These are phyloP conservation scores for Haliaeetus leucogaster DNA, from an alignment of 2,113 vertebrate species.

Conservation along the genomic window DNA sequence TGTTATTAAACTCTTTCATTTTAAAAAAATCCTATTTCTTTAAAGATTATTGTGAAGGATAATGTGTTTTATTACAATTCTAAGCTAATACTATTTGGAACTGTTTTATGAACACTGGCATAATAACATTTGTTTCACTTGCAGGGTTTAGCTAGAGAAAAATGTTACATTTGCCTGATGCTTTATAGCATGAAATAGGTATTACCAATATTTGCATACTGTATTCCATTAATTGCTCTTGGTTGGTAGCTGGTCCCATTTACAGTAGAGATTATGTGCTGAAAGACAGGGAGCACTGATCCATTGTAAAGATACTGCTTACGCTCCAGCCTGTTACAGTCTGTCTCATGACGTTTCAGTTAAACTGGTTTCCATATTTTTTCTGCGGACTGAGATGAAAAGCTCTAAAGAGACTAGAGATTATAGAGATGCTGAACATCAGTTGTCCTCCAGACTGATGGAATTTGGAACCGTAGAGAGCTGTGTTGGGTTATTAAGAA, in stretches of 20 bases:
- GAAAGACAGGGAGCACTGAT: conserved; percentile 26
- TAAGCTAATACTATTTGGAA: background rate
- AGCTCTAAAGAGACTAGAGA: background rate
- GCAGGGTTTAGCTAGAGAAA: conserved; percentile 21
- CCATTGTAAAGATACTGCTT: conserved; percentile 27
- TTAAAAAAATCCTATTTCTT: background rate
- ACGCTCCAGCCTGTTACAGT: background rate
- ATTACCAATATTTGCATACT: conserved; percentile 28
- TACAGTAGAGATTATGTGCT: conserved; percentile 44
- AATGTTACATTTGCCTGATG: background rate
- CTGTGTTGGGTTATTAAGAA: background rate
- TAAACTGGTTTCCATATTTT: background rate
- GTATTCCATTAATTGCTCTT: conserved; percentile 52
- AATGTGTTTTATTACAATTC: background rate
- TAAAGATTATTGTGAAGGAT: conserved; percentile 12
- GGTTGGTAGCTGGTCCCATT: conserved; percentile 36
- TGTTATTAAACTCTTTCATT: background rate
- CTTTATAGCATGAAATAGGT: conserved; percentile 15
- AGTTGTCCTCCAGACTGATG: background rate
- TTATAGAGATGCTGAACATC: background rate
- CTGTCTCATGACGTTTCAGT: conserved; percentile 10
- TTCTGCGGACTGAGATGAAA: background rate
- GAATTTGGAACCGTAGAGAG: background rate
- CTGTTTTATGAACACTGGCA: background rate
- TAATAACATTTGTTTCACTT: background rate